Evolutionary conservation across 2,888 invertebrate species (phyloP), one percentile per base, ranked within the genome.

Genomic region (Pyrrhosoma nymphula): DNA sequence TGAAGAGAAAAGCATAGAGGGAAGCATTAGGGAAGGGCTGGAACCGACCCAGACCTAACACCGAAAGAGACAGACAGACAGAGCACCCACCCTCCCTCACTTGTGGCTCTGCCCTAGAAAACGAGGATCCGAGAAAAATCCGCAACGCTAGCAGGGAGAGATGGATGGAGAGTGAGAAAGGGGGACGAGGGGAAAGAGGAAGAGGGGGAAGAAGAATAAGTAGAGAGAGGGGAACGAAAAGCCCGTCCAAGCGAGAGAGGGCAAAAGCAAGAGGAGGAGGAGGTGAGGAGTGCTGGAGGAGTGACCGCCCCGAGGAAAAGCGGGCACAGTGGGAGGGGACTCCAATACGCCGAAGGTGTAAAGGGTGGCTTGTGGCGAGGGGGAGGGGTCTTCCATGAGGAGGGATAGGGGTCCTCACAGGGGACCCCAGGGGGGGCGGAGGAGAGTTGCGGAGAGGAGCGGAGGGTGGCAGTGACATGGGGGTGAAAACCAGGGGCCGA

Each of bases 21-120:
- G 47, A 8, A 23, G n/a, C 69, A n/a, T 60, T 69, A 2, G 69
- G 26, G n/a, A 2, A 60, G 18, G 16, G 82, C 35, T 82, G 82
- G 82, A 35, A 82, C 12, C 35, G 26, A 35, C 82, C 82, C 82
- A 30, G 82, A 26, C 26, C 26, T 60, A 10, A n/a, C 69, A 26
- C n/a, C 4, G 69, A 82, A 35, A 82, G 82, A 20, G 60, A 20
- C 0, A 60, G 60, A 20, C 1, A 60, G 60, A 20, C 18, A 20
- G 60, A 60, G 47, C 47, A 47, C 47, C 47, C 47, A 4, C 47
- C 47, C 47, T 47, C 69, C 23, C 69, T 10, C 69, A 82, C 35
- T 82, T 82, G 82, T 35, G 82, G 82, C 82, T 82, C 35, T 82
- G 82, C 82, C 82, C 82, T 82, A 82, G 30, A 82, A 69, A 82